These are phyloP conservation scores for Atherix ibis DNA, from an alignment of 2,888 invertebrate species.

Conservation along the genomic window DNA sequence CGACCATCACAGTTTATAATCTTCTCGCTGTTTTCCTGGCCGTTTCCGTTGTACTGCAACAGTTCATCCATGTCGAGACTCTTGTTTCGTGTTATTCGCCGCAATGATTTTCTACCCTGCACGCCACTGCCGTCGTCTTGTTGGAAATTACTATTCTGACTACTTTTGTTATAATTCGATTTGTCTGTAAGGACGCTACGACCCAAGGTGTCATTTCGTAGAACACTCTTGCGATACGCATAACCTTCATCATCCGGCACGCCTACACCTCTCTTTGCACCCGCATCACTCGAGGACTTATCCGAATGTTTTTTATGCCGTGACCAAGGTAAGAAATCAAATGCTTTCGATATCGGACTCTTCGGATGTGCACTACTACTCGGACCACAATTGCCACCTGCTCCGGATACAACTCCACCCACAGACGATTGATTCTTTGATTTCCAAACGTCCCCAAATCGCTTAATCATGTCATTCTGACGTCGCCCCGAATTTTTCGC, in stretches of 20 bases:
- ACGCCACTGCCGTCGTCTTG: slow-evolving; percentile 13
- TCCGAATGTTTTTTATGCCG: slow-evolving; percentile 15
- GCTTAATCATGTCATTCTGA: slow-evolving; percentile 14
- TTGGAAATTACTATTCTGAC: slow-evolving; percentile 3
- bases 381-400: no score
- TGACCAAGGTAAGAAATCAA: slow-evolving; percentile 29
- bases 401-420: no score
- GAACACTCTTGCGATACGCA: slow-evolving; percentile 22
- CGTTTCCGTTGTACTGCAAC: slow-evolving; percentile 12
- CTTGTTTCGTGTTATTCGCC: slow-evolving; percentile 17
- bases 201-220: slow-evolving; percentile 26
- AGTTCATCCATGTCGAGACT: slow-evolving; percentile 29
- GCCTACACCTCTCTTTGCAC: slow-evolving; percentile 1
- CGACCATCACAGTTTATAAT: no score
- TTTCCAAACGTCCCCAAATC: slow-evolving; percentile 13
- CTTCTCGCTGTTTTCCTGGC: slow-evolving; percentile 3
- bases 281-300: slow-evolving; percentile 7
- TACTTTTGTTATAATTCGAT: slow-evolving; percentile 13
- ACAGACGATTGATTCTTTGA: slow-evolving; percentile 6
- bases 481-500: slow-evolving; percentile 11
- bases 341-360: slow-evolving; percentile 29
- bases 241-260: not conserved
- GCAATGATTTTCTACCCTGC: not conserved
- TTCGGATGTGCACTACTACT: slow-evolving; percentile 17
- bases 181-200: slow-evolving; percentile 28